phyloP scores from a whole-genome alignment of 1,140 invertebrate species.

The Contarinia nasturtii region DNA sequence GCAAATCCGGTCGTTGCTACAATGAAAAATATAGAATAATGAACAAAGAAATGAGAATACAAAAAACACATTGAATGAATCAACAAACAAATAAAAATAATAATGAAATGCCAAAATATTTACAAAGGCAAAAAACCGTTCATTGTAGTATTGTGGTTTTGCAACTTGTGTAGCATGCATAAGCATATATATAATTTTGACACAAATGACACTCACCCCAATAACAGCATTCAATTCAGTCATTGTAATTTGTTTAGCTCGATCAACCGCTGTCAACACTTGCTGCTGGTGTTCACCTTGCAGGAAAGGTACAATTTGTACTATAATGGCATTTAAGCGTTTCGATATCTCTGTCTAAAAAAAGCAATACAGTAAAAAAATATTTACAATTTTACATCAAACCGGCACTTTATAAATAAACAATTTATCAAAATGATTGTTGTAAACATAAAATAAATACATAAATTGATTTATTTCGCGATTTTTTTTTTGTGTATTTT shows the following conservation, averaged over 20 bases:
- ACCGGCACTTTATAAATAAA: no score
- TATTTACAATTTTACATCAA: neutral
- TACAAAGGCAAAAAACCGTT: no score
- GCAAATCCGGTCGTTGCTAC: constrained; percentile 56
- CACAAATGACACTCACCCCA: constrained; percentile 41
- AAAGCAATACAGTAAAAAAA: constrained; percentile 2
- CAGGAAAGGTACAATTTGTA: constrained; percentile 76
- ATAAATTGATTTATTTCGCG: no score
- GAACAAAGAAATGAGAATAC: constrained; percentile 7
- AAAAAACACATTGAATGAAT: no score
- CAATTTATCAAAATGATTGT: no score
- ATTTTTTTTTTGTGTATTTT: no score
- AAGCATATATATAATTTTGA: neutral
- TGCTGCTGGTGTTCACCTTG: constrained; percentile 90
- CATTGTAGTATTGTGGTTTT: no score
- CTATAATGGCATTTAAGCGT: constrained; percentile 75
- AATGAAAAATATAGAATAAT: constrained; percentile 17
- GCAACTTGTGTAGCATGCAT: no score
- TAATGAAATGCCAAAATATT: no score
- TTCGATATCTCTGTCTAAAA: constrained; percentile 83
- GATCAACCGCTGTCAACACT: constrained; percentile 77
- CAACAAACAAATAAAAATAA: no score
- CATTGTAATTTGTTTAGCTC: constrained; percentile 92
- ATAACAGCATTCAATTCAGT: constrained; percentile 78
- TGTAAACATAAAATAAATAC: no score